A percentile compares a stretch with the other conserved stretches of the same genome.
phyloP scores from a whole-genome alignment of 2,888 invertebrate species.

The Nesidiocoris tenuis region DNA sequence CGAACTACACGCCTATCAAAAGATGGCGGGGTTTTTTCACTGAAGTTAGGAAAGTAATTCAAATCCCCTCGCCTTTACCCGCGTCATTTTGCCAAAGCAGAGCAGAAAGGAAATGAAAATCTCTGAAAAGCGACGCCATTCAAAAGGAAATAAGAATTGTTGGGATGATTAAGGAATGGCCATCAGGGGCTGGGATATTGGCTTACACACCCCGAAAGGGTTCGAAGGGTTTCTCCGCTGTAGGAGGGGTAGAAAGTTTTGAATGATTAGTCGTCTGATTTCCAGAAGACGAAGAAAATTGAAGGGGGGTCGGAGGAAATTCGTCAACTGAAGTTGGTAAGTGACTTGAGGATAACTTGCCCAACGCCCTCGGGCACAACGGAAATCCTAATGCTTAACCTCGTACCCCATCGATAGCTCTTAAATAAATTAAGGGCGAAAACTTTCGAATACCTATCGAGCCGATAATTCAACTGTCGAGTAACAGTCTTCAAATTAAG shows the following conservation, averaged over 20 bases:
- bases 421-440: too few relatives aligned
- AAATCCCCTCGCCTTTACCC: background rate
- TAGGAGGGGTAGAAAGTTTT: constrained; percentile 9
- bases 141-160: background rate
- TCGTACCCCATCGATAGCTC: too few relatives aligned
- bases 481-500: too few relatives aligned
- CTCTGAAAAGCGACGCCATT: background rate
- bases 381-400: too few relatives aligned
- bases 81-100: background rate
- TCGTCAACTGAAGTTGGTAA: constrained; percentile 8
- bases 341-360: constrained; percentile 9
- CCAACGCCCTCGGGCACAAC: too few relatives aligned
- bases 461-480: too few relatives aligned
- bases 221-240: too few relatives aligned
- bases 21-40: background rate
- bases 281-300: background rate
- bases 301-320: background rate
- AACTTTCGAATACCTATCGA: too few relatives aligned
- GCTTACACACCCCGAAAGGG: background rate
- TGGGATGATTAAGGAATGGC: background rate
- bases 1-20: constrained; percentile 22
- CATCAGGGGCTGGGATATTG: background rate
- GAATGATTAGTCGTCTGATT: constrained; percentile 17
- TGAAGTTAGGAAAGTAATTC: constrained; percentile 29
- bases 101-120: background rate